Percentiles rank a stretch among this genome's conserved stretches.
Evolutionary conservation across 2,888 invertebrate genomes (phyloP).

Genomic region (Brachyptera putata): DNA sequence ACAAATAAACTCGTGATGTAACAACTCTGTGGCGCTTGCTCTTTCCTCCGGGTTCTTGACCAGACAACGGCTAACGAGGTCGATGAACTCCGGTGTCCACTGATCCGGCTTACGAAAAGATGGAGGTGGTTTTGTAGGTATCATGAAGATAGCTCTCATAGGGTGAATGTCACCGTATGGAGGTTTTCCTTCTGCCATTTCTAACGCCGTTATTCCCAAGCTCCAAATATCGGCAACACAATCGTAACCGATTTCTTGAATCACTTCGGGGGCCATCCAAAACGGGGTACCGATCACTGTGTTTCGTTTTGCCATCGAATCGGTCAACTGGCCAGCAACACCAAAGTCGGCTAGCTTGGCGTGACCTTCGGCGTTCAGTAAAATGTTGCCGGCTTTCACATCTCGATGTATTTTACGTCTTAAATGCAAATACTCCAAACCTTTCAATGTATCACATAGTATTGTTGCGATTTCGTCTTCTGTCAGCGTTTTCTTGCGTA

Average conservation of each 20-base stretch:
- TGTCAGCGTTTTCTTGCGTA: slow-evolving; percentile 90
- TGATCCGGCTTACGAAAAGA: slow-evolving; percentile 95
- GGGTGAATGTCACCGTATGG: slow-evolving; percentile 97
- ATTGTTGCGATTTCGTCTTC: slow-evolving; percentile 98
- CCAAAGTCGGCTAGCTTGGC: slow-evolving; percentile 99
- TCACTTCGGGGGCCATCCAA: slow-evolving; percentile 98
- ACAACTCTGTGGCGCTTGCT: slow-evolving; percentile 81
- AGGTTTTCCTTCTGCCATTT: slow-evolving; percentile 98
- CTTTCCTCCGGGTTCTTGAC: slow-evolving; percentile 95
- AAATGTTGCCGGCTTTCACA: slow-evolving; percentile 96
- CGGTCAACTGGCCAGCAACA: slow-evolving; percentile 96
- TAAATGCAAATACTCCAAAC: slow-evolving; percentile 93
- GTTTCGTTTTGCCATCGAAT: slow-evolving; percentile 96
- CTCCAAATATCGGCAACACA: slow-evolving; percentile 99
- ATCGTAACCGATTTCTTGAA: slow-evolving; percentile 99
- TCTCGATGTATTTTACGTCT: slow-evolving; percentile 95
- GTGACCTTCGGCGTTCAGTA: slow-evolving; percentile 95
- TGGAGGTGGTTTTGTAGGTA: slow-evolving; percentile 98
- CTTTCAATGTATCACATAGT: slow-evolving; percentile 90
- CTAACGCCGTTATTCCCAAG: slow-evolving; percentile 92
- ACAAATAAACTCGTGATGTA: slow-evolving; percentile 88
- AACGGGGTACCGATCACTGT: slow-evolving; percentile 93
- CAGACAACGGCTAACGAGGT: slow-evolving; percentile 89
- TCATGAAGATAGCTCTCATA: slow-evolving; percentile 98
- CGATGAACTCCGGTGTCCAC: slow-evolving; percentile 95